Percentiles rank a stretch among this genome's conserved stretches.
Conservation (phyloP, 1,140 invertebrate species). For the Amphibalanus amphitrite region DNA sequence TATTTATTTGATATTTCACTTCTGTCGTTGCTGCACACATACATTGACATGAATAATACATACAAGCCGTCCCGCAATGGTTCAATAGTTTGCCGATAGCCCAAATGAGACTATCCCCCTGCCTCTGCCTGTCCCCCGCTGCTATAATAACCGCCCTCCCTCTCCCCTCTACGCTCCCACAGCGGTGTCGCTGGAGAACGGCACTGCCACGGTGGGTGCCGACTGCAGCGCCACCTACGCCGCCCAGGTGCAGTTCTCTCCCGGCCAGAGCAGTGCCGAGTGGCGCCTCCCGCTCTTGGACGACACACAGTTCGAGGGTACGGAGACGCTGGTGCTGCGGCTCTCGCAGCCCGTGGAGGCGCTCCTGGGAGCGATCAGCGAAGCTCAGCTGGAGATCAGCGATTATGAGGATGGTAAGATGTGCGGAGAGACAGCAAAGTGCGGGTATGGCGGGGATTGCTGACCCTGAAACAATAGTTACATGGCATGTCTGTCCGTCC, state of each 20-base stretch:
- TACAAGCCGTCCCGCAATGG: too few relatives aligned
- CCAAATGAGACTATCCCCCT: too few relatives aligned
- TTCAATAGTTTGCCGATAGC: too few relatives aligned
- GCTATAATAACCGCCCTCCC: too few relatives aligned
- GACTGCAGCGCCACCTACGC: constrained; percentile 24
- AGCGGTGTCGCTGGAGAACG: constrained; percentile 23
- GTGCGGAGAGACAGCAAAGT: constrained; percentile 1
- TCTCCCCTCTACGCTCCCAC: too few relatives aligned
- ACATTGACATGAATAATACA: too few relatives aligned
- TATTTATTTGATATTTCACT: too few relatives aligned
- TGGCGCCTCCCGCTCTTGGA: constrained; percentile 26
- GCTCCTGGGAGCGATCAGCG: constrained; percentile 23
- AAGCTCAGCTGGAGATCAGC: constrained; percentile 23
- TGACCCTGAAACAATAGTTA: too few relatives aligned
- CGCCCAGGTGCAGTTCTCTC: constrained; percentile 30
- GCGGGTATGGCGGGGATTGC: too few relatives aligned
- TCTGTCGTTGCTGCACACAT: too few relatives aligned
- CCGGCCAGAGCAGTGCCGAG: constrained; percentile 26
- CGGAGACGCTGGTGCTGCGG: constrained; percentile 23
- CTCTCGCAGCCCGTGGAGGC: constrained; percentile 26
- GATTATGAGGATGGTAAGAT: constrained; percentile 29
- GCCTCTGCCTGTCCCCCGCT: too few relatives aligned
- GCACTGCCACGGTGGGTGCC: constrained; percentile 23
- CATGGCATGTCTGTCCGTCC: too few relatives aligned
- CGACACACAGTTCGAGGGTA: constrained; percentile 24